Evolutionary conservation across 2,888 invertebrate species (phyloP).

Genomic region (Mechanitis mazaeus): DNA sequence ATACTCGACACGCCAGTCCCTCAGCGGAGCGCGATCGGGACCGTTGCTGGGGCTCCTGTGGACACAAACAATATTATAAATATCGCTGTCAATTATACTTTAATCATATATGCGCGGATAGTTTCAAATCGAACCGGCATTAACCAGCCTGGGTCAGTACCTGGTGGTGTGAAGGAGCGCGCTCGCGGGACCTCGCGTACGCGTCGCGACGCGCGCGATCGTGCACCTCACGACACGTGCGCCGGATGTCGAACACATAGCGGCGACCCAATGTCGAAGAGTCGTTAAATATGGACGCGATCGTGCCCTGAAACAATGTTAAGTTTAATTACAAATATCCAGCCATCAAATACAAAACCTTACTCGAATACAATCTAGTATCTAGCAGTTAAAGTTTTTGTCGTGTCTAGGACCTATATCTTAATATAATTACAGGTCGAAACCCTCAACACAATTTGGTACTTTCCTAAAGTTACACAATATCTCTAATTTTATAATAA

Average conservation of each 20-base stretch:
- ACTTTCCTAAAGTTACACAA: too few species aligned
- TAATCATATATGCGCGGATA: background rate
- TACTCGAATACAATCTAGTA: too few species aligned
- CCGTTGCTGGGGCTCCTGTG: constrained; percentile 49
- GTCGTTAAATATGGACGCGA: constrained; percentile 93
- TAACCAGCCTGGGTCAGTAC: background rate
- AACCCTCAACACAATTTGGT: too few species aligned
- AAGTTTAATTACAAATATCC: constrained; percentile 1
- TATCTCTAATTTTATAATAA: too few species aligned
- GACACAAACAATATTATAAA: constrained; percentile 19
- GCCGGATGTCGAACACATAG: constrained; percentile 92
- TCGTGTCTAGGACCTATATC: too few species aligned
- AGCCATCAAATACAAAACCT: background rate
- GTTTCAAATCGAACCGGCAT: background rate
- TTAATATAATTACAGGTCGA: too few species aligned
- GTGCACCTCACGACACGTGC: constrained; percentile 92
- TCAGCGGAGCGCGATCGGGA: constrained; percentile 49
- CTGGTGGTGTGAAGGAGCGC: constrained; percentile 31
- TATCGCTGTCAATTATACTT: background rate
- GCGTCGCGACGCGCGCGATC: constrained; percentile 89
- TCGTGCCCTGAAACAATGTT: constrained; percentile 80
- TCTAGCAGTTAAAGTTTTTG: too few species aligned
- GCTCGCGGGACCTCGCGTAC: constrained; percentile 62
- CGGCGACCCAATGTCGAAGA: constrained; percentile 90
- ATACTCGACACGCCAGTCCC: constrained; percentile 89